Base-by-base conservation (phyloP, 53 echinoderm and acorn worm genomes). In the Echinarachnius parma region DNA sequence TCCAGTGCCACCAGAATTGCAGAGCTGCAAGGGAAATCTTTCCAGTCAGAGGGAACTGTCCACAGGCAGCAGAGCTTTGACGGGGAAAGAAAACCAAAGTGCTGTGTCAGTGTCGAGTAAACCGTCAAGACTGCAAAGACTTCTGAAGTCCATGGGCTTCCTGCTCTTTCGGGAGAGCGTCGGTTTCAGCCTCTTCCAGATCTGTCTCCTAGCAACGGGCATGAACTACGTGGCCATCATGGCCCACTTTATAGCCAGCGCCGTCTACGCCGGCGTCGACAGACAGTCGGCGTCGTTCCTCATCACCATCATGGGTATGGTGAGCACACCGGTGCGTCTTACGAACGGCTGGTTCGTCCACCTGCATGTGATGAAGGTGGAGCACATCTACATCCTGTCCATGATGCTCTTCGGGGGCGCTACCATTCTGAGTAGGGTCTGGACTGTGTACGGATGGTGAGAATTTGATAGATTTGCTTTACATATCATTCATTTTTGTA, bases 321-420 rank as follows among this genome's bases (percentile, higher is more conserved):
- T 21, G 14, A 62, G 62, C 25, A 50, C 49, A 29, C 15, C 53
- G 3, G 39, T 35, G 4, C 62, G 78, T 14, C 64, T 78, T 13
- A 5, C 15, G 5, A 62, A 78, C 21, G 78, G 78, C 2, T 78
- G 78, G 62, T 32, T 78, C 16, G 53, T 78, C 28, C 64, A 78
- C 49, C 64, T 64, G n/a, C 48, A 63, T 35, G 15, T 78, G 14
- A 63, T 78, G 15, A 25, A 34, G 21, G 53, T 64, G 4, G 50
- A 54, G 16, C 34, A 36, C 37, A 36, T 72, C 4, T 72, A 72
- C 29, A 18, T 36, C 3, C 26, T 72, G 11, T 34, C 74, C 27
- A 72, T 72, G 74, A 28, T 13, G 0, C 8, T 72, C 34, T 34
- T 54, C 5, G 74, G 74, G 14, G 57, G 35, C 4, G 56, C 56